Evolutionary conservation across 2,888 invertebrate genomes (phyloP), one percentile per base, ranked within the genome.

Genomic region (Caenorhabditis japonica): DNA sequence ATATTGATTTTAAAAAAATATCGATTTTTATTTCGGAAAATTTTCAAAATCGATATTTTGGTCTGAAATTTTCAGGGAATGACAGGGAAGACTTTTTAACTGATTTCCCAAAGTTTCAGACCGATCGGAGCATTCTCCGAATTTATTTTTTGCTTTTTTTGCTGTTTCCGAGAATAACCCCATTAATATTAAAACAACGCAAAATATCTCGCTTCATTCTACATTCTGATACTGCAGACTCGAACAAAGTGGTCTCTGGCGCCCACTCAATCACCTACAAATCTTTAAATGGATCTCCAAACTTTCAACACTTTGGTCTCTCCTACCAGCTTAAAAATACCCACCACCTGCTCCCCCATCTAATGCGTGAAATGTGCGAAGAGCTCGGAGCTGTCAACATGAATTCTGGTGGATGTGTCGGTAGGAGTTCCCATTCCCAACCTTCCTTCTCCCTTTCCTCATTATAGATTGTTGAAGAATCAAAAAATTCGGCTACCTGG

Each of bases 401-500:
- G 46, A 72, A 72, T 47, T 59, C 72, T 13, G 72, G 72, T 34
- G 72, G 64, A 55, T 72, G 72, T 59, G 60, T 60, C 47, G 64
- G 62, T 66, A 47, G 30, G 59, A 53, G 34, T 47, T 39, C 34
- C 15, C 21, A 15, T 27, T 5, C 25, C 41, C 38, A 38, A 36
- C 47, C 38, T 27, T 23, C 68, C 46, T 27, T 46, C 27, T 68
- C 36, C 36, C 33, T n/a, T 39, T 41, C 23, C 34, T 61, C 34
- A 53, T 61, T 52, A 10, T 51, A 61, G 52, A 23, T 38, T 39
- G 53, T 68, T 59, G 38, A 68, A 68, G 71, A 56, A 15, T 56
- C 71, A 33, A 44, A 49, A 30, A 58, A 17, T 15, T 39, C 60
- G 15, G 59, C 72, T 12, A 33, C 44, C 34, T 72, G 72, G 72